Evolutionary conservation across 2,888 invertebrate genomes (phyloP), one percentile per base, ranked within the genome.

Genomic region (Drosophila cognata): DNA sequence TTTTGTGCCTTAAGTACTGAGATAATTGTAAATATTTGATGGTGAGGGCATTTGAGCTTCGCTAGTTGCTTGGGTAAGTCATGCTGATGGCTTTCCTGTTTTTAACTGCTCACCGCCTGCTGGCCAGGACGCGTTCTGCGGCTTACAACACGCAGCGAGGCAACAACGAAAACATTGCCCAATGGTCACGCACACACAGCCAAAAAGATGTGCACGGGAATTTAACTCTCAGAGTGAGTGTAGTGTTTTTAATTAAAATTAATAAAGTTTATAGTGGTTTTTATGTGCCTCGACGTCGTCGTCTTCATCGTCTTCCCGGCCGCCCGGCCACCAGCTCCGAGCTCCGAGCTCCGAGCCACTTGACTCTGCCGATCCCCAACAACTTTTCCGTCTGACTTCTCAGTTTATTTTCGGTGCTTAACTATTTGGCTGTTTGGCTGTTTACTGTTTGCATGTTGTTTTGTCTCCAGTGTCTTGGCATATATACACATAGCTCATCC

Each of bases 171-270:
- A 72, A 71, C 76, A 82, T 68, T 72, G 66, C 63, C 79, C 79
- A 79, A 81, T 67, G 75, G 84, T 84, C 81, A 81, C 81, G 74
- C 69, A 78, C 78, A 74, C 68, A 70, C 63, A 48, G 52, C 28
- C 46, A 58, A 46, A 52, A 56, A 77, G 82, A 71, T 77, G 79
- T 77, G 71, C 68, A 71, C 74, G 81, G 71, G 71, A 73, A 79
- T 83, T 86, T 73, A 86, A 86, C 84, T 89, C 84, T 69, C 72
- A 74, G 88, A 87, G 81, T 84, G 89, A 87, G 89, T 85, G 74
- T 80, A 86, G 88, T 88, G 90, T 79, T 86, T 86, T 86, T 86
- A 89, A 86, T 86, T 86, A 86, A 86, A 86, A 88, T 89, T 86
- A 86, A 86, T 86, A 86, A 89, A 86, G 89, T 89, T 89, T 89